Evolutionary conservation across 1,140 invertebrate genomes (phyloP), one percentile per base, ranked within the genome.

Genomic region (Coptotermes formosanus): DNA sequence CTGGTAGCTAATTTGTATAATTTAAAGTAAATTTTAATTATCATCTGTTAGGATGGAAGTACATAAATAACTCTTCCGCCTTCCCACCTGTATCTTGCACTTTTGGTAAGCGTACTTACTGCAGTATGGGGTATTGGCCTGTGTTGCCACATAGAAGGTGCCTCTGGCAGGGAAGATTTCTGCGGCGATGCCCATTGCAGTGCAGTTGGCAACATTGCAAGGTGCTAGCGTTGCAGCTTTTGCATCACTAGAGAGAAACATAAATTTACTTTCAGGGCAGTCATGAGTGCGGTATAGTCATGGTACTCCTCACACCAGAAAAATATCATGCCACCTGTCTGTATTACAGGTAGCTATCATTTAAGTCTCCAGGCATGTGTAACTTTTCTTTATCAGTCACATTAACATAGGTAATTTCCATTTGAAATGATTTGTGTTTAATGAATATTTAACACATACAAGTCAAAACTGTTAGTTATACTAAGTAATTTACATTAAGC

Each of bases 161-260:
- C 43, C 83, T n/a, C 64, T 44, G 25, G 48, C 82, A 4, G 83
- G 83, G 59, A 69, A 84, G 38, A 38, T 30, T 6, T 85, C 82
- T 30, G 59, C 6, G 23, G n/a, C 32, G 12, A 52, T 19, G 23
- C 87, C 89, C 89, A 90, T 90, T 81, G 89, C 90, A 0, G 86
- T 86, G 43, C 91, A 91, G 44, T 16, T 59, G 9, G 87, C 82
- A 23, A 44, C 6, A 30, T 86, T 64, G 55, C 90, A 90, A 30
- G 86, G 59, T 55, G 89, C 87, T 0, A n/a, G 43, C 2, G 89
- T 55, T 83, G 32, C 30, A 25, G 82, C 43, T 1, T 43, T 11
- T n/a, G 45, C 82, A 38, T 48, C 89, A 82, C 88, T 86, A 45
- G 12, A 88, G 23, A 7, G 11, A 45, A 23, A 25, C 6, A 48